Conservation (phyloP, 2,113 vertebrate species). For the Microtus montanus region DNA sequence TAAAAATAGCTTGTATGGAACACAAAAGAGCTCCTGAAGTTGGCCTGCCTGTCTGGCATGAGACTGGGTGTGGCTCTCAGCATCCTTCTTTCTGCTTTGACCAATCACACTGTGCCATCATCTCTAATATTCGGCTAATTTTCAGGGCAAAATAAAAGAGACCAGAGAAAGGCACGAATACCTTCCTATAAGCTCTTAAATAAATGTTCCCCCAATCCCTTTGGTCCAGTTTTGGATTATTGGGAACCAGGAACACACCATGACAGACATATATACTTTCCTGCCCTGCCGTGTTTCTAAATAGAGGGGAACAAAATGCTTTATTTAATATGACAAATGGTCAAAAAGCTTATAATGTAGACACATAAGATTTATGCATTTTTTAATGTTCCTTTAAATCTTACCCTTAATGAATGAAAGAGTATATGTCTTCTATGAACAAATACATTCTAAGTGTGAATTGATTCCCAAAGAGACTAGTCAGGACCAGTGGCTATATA, state of each 20-base stretch:
- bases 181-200: not conserved
- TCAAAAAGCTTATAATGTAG: not conserved
- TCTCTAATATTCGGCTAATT: not conserved
- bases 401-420: not conserved
- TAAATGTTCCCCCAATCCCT: not conserved
- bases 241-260: not conserved
- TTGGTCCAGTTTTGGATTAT: not conserved
- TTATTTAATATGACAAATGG: not conserved
- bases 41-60: not conserved
- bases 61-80: not conserved
- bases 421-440: not conserved
- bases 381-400: constrained; percentile 42
- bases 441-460: constrained; percentile 14
- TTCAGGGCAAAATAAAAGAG: not conserved
- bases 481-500: not conserved
- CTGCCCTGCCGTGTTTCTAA: not conserved
- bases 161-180: not conserved
- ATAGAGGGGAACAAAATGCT: not conserved
- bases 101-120: not conserved
- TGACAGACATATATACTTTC: not conserved
- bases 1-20: not conserved
- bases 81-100: not conserved
- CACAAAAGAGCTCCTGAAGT: not conserved
- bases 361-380: not conserved
- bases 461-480: not conserved